Evolutionary conservation across 2,888 invertebrate genomes (phyloP).

Genomic region (Bellardia pandia): DNA sequence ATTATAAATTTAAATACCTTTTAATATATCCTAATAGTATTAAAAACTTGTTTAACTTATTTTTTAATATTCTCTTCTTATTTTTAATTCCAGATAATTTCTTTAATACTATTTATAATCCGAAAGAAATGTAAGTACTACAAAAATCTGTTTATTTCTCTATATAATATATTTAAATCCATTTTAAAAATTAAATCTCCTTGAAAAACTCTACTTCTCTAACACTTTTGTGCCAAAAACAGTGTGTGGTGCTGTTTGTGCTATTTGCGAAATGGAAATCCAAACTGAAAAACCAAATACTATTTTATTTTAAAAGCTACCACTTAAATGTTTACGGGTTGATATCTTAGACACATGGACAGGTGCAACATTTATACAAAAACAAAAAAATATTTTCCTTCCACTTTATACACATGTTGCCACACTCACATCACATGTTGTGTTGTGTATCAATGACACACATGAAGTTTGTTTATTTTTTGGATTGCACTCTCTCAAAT

Average conservation of each 20-base stretch:
- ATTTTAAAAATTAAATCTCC: background rate
- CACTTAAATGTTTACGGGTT: slow-evolving; percentile 69
- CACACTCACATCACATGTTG: background rate
- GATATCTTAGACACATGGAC: slow-evolving; percentile 73
- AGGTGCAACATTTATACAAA: slow-evolving; percentile 69
- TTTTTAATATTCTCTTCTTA: background rate
- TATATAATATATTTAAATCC: background rate
- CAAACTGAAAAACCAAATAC: slow-evolving; percentile 2
- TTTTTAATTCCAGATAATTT: slow-evolving; percentile 59
- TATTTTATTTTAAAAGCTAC: slow-evolving; percentile 23
- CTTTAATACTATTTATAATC: slow-evolving; percentile 25
- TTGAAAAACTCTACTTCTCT: background rate
- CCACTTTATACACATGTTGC: slow-evolving; percentile 22
- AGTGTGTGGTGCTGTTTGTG: background rate
- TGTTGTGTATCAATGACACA: slow-evolving; percentile 10
- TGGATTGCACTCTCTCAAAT: slow-evolving; percentile 2
- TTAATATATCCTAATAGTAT: background rate
- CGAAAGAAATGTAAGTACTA: slow-evolving; percentile 61
- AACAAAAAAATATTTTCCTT: background rate
- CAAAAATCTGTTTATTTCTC: background rate
- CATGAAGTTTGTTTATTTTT: slow-evolving; percentile 29
- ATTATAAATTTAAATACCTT: background rate
- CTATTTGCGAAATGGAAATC: slow-evolving; percentile 23
- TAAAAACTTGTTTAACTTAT: background rate
- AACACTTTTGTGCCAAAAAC: slow-evolving; percentile 25